These are phyloP conservation scores for Tetragnatha montana DNA, from an alignment of 2,888 invertebrate species.

Conservation along the genomic window DNA sequence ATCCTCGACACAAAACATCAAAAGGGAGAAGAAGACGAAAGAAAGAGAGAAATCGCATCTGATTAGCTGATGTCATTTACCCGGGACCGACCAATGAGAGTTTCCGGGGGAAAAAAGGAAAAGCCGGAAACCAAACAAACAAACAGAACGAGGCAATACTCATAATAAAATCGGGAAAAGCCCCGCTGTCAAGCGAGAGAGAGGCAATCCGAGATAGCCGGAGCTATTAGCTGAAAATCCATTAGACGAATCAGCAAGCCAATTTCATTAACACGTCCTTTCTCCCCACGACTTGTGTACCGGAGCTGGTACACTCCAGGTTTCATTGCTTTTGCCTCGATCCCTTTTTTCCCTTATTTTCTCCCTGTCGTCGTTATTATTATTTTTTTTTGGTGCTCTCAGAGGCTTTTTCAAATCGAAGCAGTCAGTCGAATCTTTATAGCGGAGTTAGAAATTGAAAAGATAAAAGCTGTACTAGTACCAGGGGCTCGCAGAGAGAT, in stretches of 20 bases:
- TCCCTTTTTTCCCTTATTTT: neutral
- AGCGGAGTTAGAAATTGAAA: slow-evolving; percentile 58
- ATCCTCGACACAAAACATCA: too few species aligned
- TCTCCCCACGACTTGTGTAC: slow-evolving; percentile 5
- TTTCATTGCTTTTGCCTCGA: slow-evolving; percentile 59
- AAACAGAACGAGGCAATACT: slow-evolving; percentile 41
- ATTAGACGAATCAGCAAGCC: slow-evolving; percentile 66
- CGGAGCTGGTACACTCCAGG: slow-evolving; percentile 32
- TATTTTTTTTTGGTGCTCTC: slow-evolving; percentile 23
- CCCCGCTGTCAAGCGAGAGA: slow-evolving; percentile 56
- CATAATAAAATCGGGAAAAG: slow-evolving; percentile 35
- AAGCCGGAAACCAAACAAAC: slow-evolving; percentile 4
- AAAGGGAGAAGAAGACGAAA: too few species aligned
- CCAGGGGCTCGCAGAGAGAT: slow-evolving; percentile 46
- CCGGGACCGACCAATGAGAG: slow-evolving; percentile 51
- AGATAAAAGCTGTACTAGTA: slow-evolving; percentile 52
- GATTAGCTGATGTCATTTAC: slow-evolving; percentile 43
- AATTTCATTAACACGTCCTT: slow-evolving; percentile 67
- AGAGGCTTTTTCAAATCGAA: slow-evolving; percentile 58
- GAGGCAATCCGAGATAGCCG: slow-evolving; percentile 51
- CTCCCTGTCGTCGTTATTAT: slow-evolving; percentile 17
- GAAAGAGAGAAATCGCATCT: slow-evolving; percentile 47
- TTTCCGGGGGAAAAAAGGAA: slow-evolving; percentile 10
- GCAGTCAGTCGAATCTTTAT: slow-evolving; percentile 60
- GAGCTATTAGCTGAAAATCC: slow-evolving; percentile 66